Percentiles rank a stretch among this genome's conserved stretches.
Conservation (phyloP, 2,797 vertebrate species). For the Lutjanus campechanus region DNA sequence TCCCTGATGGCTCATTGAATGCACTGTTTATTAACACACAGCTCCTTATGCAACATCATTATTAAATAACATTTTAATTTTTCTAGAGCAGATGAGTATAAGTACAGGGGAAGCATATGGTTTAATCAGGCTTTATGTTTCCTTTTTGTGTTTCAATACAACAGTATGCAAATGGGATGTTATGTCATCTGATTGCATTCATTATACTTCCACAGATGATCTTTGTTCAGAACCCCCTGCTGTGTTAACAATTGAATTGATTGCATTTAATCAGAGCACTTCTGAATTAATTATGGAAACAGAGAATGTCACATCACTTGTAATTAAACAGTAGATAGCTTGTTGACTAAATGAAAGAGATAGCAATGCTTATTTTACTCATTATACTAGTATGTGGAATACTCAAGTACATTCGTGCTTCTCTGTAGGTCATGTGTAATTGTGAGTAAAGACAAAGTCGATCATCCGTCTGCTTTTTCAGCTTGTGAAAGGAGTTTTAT, state of each 20-base stretch:
- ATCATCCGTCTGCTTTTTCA: conserved; percentile 24
- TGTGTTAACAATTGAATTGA: conserved; percentile 80
- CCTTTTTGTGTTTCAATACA: conserved; percentile 39
- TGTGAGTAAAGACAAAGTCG: conserved; percentile 17
- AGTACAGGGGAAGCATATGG: conserved; percentile 33
- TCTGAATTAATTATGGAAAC: conserved; percentile 81
- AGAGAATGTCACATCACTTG: conserved; percentile 77
- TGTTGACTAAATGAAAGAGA: conserved; percentile 74
- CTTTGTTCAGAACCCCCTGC: conserved; percentile 73
- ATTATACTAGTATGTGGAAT: conserved; percentile 36
- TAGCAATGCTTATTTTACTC: conserved; percentile 55
- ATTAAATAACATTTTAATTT: conserved; percentile 13
- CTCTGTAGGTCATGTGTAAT: conserved; percentile 22
- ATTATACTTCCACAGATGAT: conserved; percentile 77
- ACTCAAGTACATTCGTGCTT: conserved; percentile 39
- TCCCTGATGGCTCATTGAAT: conserved; percentile 17
- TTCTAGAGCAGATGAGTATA: background rate
- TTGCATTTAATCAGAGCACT: conserved; percentile 83
- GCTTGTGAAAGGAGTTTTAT: conserved; percentile 20
- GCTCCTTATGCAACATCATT: conserved; percentile 11
- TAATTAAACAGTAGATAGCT: conserved; percentile 76
- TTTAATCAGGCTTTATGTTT: conserved; percentile 50
- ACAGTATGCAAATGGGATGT: conserved; percentile 68
- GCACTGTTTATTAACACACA: conserved; percentile 20
- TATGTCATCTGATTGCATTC: conserved; percentile 79